Conservation (phyloP, 2,797 vertebrate species). For the Spinus pinus region DNA sequence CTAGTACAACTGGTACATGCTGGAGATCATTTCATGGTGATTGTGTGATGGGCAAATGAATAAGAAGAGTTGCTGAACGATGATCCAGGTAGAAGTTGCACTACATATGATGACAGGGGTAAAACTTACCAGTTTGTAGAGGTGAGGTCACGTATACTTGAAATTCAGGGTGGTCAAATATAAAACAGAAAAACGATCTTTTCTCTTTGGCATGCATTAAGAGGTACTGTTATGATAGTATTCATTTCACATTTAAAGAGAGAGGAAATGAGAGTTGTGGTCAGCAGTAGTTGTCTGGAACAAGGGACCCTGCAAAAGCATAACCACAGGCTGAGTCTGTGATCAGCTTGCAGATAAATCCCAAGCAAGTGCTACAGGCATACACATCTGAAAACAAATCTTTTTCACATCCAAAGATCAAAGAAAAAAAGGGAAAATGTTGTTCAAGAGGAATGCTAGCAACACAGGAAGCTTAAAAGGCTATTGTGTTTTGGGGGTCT, state of each 20-base stretch:
- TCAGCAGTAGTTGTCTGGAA: background rate
- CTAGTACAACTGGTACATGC: background rate
- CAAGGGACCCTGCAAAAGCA: background rate
- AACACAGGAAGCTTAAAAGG: background rate
- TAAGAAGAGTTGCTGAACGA: background rate
- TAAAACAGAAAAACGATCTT: background rate
- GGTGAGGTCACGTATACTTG: background rate
- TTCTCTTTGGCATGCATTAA: background rate
- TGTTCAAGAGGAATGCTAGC: background rate
- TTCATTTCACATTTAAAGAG: background rate
- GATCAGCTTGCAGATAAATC: constrained; percentile 16
- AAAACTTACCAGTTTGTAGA: background rate
- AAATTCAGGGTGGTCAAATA: background rate
- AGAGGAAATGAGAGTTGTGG: constrained; percentile 54
- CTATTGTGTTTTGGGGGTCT: background rate
- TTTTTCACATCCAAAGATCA: background rate
- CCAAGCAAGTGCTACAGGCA: background rate
- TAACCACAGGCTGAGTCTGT: background rate
- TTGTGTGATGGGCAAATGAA: background rate
- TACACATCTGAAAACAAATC: background rate
- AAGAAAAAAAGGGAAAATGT: background rate
- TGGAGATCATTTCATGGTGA: background rate
- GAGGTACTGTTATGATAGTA: background rate
- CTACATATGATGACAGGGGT: background rate
- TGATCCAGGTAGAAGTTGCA: background rate